Percentiles rank a stretch among this genome's conserved stretches.
phyloP scores from a whole-genome alignment of 2,113 vertebrate genomes.

The Sturnus vulgaris region DNA sequence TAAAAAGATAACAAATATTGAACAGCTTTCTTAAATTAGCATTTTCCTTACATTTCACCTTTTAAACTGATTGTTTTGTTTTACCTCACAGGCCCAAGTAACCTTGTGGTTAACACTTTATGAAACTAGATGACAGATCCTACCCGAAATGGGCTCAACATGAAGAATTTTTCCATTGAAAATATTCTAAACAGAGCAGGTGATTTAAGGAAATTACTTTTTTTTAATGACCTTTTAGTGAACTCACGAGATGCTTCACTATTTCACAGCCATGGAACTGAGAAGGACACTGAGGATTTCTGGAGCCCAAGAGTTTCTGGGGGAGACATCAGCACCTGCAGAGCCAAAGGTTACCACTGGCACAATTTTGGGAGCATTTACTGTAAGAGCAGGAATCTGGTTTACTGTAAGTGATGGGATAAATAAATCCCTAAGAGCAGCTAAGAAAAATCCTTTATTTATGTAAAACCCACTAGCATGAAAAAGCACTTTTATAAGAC shows the following conservation, averaged over 20 bases:
- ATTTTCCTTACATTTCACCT: neutral
- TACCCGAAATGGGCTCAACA: neutral
- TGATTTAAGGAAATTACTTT: neutral
- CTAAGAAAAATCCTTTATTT: neutral
- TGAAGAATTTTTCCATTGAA: conserved; percentile 10
- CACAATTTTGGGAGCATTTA: neutral
- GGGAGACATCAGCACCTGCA: neutral
- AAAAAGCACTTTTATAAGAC: neutral
- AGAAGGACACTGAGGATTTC: neutral
- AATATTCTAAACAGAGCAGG: neutral
- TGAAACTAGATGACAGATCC: neutral
- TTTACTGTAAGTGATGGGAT: neutral
- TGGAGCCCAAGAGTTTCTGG: neutral
- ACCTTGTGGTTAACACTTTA: neutral
- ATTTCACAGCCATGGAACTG: neutral
- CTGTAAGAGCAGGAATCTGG: neutral
- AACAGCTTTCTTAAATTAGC: conserved; percentile 39
- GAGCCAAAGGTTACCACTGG: neutral
- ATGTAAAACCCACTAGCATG: neutral
- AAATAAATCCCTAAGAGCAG: neutral
- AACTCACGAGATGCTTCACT: neutral
- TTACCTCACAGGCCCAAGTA: conserved; percentile 38
- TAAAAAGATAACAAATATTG: conserved; percentile 12
- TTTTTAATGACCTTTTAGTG: neutral
- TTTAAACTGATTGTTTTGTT: neutral